These are phyloP conservation scores for Platysternon megacephalum DNA, from an alignment of 2,113 vertebrate species.

Conservation along the genomic window DNA sequence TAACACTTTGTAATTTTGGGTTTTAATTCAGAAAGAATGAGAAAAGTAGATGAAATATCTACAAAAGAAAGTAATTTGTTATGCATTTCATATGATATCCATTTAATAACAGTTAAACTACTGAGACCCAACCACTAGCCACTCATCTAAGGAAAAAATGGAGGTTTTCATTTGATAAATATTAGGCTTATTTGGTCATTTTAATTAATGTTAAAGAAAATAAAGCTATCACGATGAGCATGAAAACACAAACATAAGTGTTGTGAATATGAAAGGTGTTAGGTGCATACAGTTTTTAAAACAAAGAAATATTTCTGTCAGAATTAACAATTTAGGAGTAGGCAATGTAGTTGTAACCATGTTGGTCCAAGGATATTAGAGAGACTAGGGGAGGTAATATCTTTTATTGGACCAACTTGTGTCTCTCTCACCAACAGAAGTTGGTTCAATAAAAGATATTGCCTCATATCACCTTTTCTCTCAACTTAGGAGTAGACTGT, in stretches of 20 bases:
- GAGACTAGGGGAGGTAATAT: background rate
- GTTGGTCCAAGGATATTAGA: background rate
- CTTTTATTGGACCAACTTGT: background rate
- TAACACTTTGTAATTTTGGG: background rate
- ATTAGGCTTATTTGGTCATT: slow-evolving; percentile 15
- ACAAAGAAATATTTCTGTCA: background rate
- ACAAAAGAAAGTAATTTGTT: slow-evolving; percentile 21
- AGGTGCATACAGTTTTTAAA: slow-evolving; percentile 5
- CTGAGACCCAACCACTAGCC: slow-evolving; percentile 12
- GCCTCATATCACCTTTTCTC: background rate
- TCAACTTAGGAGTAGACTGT: background rate
- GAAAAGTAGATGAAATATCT: slow-evolving; percentile 9
- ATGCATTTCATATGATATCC: background rate
- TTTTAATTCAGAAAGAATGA: slow-evolving; percentile 12
- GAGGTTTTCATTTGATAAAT: slow-evolving; percentile 59
- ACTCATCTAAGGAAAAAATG: background rate
- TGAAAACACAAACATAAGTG: slow-evolving; percentile 30
- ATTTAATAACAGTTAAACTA: slow-evolving; percentile 23
- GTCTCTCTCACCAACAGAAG: background rate
- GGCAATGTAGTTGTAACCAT: no score
- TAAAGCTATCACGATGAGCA: slow-evolving; percentile 43
- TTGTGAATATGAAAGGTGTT: slow-evolving; percentile 42
- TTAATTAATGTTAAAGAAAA: slow-evolving; percentile 35
- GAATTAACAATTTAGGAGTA: background rate
- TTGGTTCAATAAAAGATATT: background rate